Evolutionary conservation across 1,140 invertebrate species (phyloP).

Genomic region (Homarus americanus): DNA sequence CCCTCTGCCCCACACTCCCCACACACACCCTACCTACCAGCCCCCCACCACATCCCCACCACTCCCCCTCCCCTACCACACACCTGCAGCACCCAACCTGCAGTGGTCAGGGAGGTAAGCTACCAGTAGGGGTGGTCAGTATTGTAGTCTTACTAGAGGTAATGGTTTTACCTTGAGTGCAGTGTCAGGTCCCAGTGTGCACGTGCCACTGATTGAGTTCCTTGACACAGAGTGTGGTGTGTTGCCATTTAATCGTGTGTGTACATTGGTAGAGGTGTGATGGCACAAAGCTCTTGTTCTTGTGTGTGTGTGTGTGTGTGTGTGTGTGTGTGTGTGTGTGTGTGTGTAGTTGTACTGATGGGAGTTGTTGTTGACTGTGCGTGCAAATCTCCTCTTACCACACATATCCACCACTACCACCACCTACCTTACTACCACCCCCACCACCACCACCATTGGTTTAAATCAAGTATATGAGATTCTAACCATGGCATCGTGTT

Average conservation of each 20-base stretch:
- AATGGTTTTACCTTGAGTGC: not conserved
- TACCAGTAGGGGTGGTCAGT: too few relatives aligned
- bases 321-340: conserved; percentile 17
- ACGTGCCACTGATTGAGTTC: not conserved
- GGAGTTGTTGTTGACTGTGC: not conserved
- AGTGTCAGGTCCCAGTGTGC: not conserved
- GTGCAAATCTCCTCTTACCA: too few relatives aligned
- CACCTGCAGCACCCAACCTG: too few relatives aligned
- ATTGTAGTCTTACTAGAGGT: too few relatives aligned
- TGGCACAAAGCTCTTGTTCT: too few relatives aligned
- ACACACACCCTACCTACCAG: conserved; percentile 1
- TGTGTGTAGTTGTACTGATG: conserved; percentile 5
- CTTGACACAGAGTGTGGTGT: not conserved
- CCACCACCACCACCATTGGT: not conserved
- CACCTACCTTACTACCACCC: not conserved
- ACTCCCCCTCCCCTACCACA: not conserved
- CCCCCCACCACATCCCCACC: not conserved
- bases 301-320: not conserved
- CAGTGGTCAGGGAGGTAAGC: too few relatives aligned
- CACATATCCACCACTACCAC: not conserved
- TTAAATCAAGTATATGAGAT: too few relatives aligned
- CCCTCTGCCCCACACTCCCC: not conserved
- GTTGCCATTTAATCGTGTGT: too few relatives aligned
- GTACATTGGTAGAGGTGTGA: too few relatives aligned
- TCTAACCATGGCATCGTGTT: too few relatives aligned